A percentile compares a stretch with the other conserved stretches of the same genome.
phyloP scores from a whole-genome alignment of 2,797 vertebrate genomes.

The Monodelphis domestica region DNA sequence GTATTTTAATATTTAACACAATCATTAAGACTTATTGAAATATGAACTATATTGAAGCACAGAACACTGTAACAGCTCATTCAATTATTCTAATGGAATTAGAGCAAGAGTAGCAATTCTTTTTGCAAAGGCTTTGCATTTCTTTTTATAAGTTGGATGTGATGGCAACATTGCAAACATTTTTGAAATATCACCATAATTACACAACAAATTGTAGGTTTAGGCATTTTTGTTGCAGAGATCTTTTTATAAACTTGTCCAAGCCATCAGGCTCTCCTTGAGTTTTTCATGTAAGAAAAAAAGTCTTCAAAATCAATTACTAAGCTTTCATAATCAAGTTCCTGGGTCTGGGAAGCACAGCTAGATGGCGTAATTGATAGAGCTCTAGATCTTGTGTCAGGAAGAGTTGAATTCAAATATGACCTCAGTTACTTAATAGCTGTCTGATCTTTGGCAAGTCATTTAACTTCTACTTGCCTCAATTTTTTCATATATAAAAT shows the following conservation, averaged over 20 bases:
- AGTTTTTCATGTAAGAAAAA: constrained; percentile 20
- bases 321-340: neutral
- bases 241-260: constrained; percentile 10
- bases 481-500: neutral
- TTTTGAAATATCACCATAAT: constrained; percentile 21
- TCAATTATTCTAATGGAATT: constrained; percentile 20
- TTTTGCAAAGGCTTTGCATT: constrained; percentile 10
- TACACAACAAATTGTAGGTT: constrained; percentile 2
- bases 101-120: constrained; percentile 26
- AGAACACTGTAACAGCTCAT: neutral
- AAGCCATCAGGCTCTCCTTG: constrained; percentile 8
- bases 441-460: neutral
- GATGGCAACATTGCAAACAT: constrained; percentile 1
- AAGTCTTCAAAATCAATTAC: neutral
- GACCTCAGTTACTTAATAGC: neutral
- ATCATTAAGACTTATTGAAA: neutral
- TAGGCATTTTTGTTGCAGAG: neutral
- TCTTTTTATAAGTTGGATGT: constrained; percentile 10
- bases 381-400: neutral
- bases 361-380: neutral
- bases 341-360: neutral
- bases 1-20: constrained; percentile 14
- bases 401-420: neutral
- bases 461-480: neutral
- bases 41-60: neutral